phyloP scores from a whole-genome alignment of 2,888 invertebrate genomes.

The Silvanus unidentatus region DNA sequence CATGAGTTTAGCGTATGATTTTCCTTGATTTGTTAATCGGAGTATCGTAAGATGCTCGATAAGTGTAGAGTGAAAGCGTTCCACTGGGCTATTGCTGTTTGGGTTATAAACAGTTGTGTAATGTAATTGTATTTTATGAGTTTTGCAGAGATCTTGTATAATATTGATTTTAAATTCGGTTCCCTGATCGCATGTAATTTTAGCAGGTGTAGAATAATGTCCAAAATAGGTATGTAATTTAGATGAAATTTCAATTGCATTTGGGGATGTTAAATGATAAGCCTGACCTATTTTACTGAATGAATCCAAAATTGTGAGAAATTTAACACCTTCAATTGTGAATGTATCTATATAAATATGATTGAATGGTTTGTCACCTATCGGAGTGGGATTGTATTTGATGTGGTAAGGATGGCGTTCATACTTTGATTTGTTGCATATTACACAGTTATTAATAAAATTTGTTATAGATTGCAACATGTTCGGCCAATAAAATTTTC shows the following conservation, averaged over 20 bases:
- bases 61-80: conserved; percentile 2
- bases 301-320: conserved; percentile 3
- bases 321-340: background rate
- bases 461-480: conserved; percentile 2
- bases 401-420: background rate
- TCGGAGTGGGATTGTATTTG: background rate
- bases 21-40: background rate
- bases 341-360: conserved; percentile 1
- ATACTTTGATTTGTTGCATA: background rate
- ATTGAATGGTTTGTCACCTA: background rate
- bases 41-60: conserved; percentile 1
- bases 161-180: conserved; percentile 3
- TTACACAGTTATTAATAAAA: background rate
- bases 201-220: background rate
- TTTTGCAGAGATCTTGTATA: conserved; percentile 1
- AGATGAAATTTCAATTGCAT: background rate
- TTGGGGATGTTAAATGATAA: background rate
- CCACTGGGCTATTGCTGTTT: background rate
- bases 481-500: conserved; percentile 10
- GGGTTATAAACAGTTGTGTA: conserved; percentile 1
- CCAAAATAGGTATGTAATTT: background rate
- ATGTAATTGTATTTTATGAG: conserved; percentile 1
- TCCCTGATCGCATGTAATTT: conserved; percentile 1
- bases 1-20: background rate
- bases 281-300: conserved; percentile 2